Conservation (phyloP, 1,140 invertebrate species). For the Conus betulinus region DNA sequence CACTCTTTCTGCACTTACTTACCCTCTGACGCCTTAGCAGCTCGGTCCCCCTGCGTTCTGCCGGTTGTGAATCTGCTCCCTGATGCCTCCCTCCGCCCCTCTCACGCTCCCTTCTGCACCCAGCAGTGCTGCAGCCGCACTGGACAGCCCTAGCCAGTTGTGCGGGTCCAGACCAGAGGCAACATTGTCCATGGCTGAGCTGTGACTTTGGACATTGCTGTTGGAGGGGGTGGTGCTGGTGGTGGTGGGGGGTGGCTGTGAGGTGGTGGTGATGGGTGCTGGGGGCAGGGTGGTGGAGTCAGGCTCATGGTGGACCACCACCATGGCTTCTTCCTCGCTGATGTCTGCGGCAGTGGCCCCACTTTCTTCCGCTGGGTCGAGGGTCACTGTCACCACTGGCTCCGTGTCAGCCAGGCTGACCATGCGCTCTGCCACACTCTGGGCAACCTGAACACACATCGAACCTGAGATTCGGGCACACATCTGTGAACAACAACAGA, state of each 20-base stretch:
- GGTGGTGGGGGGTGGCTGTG: not conserved
- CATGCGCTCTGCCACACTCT: constrained; percentile 92
- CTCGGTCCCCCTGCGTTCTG: constrained; percentile 41
- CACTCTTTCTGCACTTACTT: not conserved
- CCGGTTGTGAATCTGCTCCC: constrained; percentile 48
- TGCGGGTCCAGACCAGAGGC: constrained; percentile 34
- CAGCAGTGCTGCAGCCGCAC: constrained; percentile 9
- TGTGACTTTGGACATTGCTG: not conserved
- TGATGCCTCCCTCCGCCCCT: constrained; percentile 51
- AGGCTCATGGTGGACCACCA: constrained; percentile 55
- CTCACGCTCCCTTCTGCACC: constrained; percentile 33
- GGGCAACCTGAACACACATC: constrained; percentile 83
- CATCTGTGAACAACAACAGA: too few relatives aligned
- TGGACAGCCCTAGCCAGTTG: constrained; percentile 42
- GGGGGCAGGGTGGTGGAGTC: constrained; percentile 16
- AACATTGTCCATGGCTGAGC: constrained; percentile 11
- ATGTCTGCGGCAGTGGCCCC: constrained; percentile 33
- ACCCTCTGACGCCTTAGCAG: constrained; percentile 42
- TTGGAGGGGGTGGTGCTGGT: not conserved
- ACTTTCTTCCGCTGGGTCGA: constrained; percentile 66
- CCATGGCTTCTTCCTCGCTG: constrained; percentile 50
- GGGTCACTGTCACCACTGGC: constrained; percentile 71
- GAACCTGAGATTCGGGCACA: too few relatives aligned
- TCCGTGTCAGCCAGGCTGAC: constrained; percentile 83
- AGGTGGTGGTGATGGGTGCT: not conserved